Evolutionary conservation across 2,888 invertebrate genomes (phyloP), one percentile per base, ranked within the genome.

Genomic region (Drosophila peninsularis): DNA sequence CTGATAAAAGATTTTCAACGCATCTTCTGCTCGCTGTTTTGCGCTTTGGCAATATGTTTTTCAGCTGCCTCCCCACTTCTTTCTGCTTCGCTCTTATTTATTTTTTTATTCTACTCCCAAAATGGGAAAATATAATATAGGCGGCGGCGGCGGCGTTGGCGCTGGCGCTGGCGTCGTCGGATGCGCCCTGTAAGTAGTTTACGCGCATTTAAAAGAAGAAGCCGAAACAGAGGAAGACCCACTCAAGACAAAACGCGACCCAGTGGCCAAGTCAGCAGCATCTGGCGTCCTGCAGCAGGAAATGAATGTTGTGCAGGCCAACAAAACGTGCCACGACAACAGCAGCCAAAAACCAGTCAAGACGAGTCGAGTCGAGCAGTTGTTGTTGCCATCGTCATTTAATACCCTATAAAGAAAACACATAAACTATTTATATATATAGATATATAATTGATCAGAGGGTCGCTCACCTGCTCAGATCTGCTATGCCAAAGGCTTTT

Each of bases 1-100:
- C 85, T 87, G 88, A 86, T 86, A 86, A 86, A 86, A 88, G 89
- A 88, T 84, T 87, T 88, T 89, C 79, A 89, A 84, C 89, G 89
- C 79, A 83, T 85, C 85, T 84, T 84, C 71, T 79, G 87, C 72
- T 70, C 73, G 75, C 88, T 87, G 88, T 79, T 89, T 85, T 87
- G 85, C 75, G 73, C 88, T 87, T 57, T 75, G 67, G 82, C 85
- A 85, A 89, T 89, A 89, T 87, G 89, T 83, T 85, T 79, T 71
- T 52, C 60, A 56, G 53, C 77, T 68, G 55, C 47, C 62, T 73
- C 6, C 30, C 65, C 44, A 17, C 11, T 30, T 30, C 30, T 5
- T 11, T 11, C 17, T 11, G 27, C 27, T 47, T 30, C 30, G 5
- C 45, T 30, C 17, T 30, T 47, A 47, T 47, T 30, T 47, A 17